Conservation (phyloP, 37 sponge, comb jelly and placozoan species). For the Beroe ovata region DNA sequence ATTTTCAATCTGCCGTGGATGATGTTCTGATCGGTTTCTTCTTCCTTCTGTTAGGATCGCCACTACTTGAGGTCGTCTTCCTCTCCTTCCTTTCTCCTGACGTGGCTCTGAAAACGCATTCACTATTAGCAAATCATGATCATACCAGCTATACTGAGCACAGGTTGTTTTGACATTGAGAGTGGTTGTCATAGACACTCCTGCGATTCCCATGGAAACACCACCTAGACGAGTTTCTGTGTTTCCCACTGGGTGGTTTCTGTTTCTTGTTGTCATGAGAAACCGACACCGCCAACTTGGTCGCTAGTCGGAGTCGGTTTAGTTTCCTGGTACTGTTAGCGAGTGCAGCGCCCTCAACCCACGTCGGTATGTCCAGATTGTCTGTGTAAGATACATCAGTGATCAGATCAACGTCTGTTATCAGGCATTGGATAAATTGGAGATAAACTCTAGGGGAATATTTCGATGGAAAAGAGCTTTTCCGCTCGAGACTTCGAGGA, state of each 20-base stretch:
- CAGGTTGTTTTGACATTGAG: too few species aligned
- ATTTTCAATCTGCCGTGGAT: not conserved
- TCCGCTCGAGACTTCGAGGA: too few species aligned
- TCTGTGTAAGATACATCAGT: too few species aligned
- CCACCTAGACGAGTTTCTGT: not conserved
- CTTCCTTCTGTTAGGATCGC: not conserved
- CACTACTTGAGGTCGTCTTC: not conserved
- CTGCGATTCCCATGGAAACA: not conserved
- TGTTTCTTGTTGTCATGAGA: slow-evolving; percentile 45
- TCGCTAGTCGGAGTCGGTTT: slow-evolving; percentile 47
- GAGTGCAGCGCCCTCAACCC: slow-evolving; percentile 38
- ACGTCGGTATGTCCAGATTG: slow-evolving; percentile 13
- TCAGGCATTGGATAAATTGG: too few species aligned
- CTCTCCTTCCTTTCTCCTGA: not conserved
- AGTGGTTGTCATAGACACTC: too few species aligned
- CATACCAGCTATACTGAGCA: too few species aligned
- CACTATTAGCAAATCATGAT: too few species aligned
- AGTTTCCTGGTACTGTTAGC: slow-evolving; percentile 38
- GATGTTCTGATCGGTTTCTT: not conserved
- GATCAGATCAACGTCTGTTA: too few species aligned
- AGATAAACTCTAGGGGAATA: too few species aligned
- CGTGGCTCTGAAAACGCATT: not conserved
- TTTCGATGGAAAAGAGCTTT: too few species aligned
- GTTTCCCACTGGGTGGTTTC: slow-evolving; percentile 11
- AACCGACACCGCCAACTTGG: slow-evolving; percentile 5